A percentile compares a stretch with the other conserved stretches of the same genome.
Conservation (phyloP, 2,888 invertebrate genomes). For the Villa cingulata region DNA sequence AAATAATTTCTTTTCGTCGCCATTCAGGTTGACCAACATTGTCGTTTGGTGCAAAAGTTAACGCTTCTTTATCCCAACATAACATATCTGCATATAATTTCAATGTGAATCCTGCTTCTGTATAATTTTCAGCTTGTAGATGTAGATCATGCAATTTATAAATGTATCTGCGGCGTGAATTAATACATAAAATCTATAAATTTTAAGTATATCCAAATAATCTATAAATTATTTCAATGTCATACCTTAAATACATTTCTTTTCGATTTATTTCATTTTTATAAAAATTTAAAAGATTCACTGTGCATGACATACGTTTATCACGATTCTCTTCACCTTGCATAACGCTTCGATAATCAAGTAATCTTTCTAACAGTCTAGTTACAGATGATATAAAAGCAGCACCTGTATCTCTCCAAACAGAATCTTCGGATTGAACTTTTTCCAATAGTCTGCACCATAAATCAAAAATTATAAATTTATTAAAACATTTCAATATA, state of each 20-base stretch:
- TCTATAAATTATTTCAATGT: background rate
- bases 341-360: constrained; percentile 90
- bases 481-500: too few relatives aligned
- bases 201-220: too few relatives aligned
- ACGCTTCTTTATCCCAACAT: constrained; percentile 60
- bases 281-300: constrained; percentile 89
- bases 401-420: constrained; percentile 83
- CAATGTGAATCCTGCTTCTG: constrained; percentile 89
- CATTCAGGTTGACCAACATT: constrained; percentile 68
- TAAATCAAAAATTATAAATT: too few relatives aligned
- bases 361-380: constrained; percentile 66
- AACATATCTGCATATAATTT: constrained; percentile 86
- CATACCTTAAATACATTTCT: constrained; percentile 73
- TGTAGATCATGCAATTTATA: constrained; percentile 90
- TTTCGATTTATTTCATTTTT: constrained; percentile 90
- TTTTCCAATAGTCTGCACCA: constrained; percentile 70
- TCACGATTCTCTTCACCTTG: constrained; percentile 91
- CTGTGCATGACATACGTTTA: constrained; percentile 92
- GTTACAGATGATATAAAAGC: constrained; percentile 89
- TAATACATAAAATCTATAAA: too few relatives aligned
- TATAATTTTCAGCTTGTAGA: constrained; percentile 78
- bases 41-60: constrained; percentile 46
- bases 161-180: constrained; percentile 52
- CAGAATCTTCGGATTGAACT: constrained; percentile 69
- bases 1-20: constrained; percentile 79